Evolutionary conservation across 2,797 vertebrate genomes (phyloP), one percentile per base, ranked within the genome.

Genomic region (Thamnophis elegans): DNA sequence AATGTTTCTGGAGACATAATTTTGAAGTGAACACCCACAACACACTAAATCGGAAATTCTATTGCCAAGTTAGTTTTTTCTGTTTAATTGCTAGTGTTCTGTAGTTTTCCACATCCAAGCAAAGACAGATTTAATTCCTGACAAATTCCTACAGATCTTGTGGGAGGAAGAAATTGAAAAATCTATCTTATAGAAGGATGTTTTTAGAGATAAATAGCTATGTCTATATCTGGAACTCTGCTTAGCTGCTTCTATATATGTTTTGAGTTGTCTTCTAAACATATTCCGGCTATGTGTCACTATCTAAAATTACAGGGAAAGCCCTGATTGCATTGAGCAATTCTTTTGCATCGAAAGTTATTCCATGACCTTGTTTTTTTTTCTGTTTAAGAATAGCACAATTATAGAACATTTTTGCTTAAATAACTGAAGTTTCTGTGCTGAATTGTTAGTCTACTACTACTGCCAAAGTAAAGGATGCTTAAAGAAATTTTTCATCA

Each of bases 171-270:
- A 42, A 25, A 56, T 89, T 92, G 93, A 94, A 93, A 92, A 54
- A 85, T 92, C 91, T 94, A 26, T 26, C 8, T 68, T 28, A 89
- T 89, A 60, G 92, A 95, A 91, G 87, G 85, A 93, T 16, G 16
- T 86, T 54, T 65, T 90, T 89, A 89, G 93, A n/a, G 85, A 1
- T 93, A 95, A 87, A 94, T 73, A 93, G n/a, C 32, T 94, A 94
- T 94, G 82, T 36, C 59, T 73, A 12, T 91, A 94, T 51, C 73
- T 95, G 89, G 16, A 78, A 20, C 22, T 65, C 1, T 85, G 47
- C 62, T 95, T 90, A 6, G 32, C 36, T 62, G 5, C 68, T 87
- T 26, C 59, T 92, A 36, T 91, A 42, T 91, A 68, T 94, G 92
- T 95, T 32, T 28, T 87, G 53, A 58, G 60, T 0, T 42, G n/a